Conservation (phyloP, 2,113 vertebrate species). For the Hydrochoerus hydrochaeris region DNA sequence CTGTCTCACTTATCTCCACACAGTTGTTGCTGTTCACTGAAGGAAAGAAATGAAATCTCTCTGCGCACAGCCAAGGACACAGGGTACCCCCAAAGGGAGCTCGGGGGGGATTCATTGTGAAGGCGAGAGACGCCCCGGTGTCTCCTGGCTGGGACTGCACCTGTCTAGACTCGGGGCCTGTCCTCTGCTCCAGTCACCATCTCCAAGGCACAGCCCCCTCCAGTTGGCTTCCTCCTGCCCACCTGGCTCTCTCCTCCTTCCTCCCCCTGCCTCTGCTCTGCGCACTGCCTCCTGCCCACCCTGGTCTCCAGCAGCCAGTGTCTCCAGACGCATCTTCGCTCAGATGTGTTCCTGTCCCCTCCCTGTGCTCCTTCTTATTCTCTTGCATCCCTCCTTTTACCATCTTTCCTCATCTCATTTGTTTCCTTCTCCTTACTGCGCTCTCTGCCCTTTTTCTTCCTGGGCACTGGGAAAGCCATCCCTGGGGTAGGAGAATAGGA, state of each 20-base stretch:
- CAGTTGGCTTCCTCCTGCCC: neutral
- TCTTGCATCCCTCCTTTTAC: neutral
- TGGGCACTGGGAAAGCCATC: neutral
- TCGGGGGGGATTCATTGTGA: neutral
- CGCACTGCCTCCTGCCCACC: neutral
- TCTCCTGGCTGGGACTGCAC: neutral
- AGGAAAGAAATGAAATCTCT: neutral
- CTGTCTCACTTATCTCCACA: neutral
- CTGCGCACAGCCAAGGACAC: neutral
- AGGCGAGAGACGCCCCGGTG: rapidly evolving
- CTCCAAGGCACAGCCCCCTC: neutral
- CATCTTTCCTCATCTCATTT: neutral
- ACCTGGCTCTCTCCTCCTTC: neutral
- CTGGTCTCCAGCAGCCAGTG: neutral
- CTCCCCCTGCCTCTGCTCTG: no score
- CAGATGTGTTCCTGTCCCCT: neutral
- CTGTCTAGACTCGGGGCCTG: neutral
- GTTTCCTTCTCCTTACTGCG: neutral
- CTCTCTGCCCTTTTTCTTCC: neutral
- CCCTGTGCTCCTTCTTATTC: neutral
- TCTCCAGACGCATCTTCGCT: neutral
- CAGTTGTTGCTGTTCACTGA: neutral
- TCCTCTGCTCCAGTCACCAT: neutral
- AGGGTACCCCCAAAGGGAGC: no score
- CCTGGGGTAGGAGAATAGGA: neutral